Evolutionary conservation across 2,113 vertebrate species (phyloP), one percentile per base, ranked within the genome.

Genomic region (Alligator sinensis): DNA sequence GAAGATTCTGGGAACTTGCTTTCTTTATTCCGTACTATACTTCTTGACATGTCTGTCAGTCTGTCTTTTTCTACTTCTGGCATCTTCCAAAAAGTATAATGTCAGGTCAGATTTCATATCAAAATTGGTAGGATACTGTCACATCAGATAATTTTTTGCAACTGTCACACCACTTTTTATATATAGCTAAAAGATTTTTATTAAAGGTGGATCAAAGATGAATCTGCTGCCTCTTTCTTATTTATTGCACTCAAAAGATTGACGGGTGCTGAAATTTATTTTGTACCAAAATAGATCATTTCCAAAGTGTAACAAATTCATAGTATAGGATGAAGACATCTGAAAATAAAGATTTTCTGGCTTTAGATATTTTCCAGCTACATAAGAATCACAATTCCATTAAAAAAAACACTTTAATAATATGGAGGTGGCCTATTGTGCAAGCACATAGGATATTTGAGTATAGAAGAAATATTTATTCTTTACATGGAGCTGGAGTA

Each of bases 151-250:
- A 30, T 77, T 55, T 77, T 34, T 30, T 18, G 76, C 58, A 77
- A 57, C 28, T 22, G 58, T 59, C 76, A 59, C 57, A 94, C 34
- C 64, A 85, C 84, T 84, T 91, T 85, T 87, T 66, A 19, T 80
- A 82, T 86, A 95, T 86, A 47, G 88, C 89, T 93, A 94, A 86
- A 84, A 95, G 91, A 63, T 90, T 94, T 88, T 93, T 96, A 96
- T 95, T 95, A 96, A 96, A 95, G 81, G 70, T 54, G 86, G 77
- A 94, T 93, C 82, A 92, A 68, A 58, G 88, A 59, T 91, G 94
- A 94, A 96, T 96, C 94, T 95, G 55, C 28, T 11, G 30, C 19
- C 55, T 77, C 28, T 57, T 59, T 77, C 54, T 22, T 22, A 59
- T 28, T 77, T 59, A 77, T n/a, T 59, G 28, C 27, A 59, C 55